These are phyloP conservation scores for Picus viridis DNA, from an alignment of 2,797 vertebrate species.

Conservation along the genomic window DNA sequence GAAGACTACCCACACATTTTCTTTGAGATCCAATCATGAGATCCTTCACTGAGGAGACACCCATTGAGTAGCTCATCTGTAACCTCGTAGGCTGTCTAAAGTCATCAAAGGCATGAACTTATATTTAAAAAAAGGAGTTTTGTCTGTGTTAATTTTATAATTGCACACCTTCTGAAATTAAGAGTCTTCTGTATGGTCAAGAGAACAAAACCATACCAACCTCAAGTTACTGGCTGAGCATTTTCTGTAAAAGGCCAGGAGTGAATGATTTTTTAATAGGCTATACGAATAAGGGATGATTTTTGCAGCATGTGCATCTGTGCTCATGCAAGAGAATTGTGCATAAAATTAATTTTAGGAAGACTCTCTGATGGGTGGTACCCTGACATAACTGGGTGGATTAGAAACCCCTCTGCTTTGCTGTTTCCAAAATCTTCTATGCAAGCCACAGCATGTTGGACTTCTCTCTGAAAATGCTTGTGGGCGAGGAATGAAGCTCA, in stretches of 20 bases:
- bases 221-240: background rate
- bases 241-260: background rate
- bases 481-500: background rate
- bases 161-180: background rate
- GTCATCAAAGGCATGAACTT: background rate
- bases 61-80: background rate
- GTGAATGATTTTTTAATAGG: background rate
- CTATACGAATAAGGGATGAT: background rate
- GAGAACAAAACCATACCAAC: background rate
- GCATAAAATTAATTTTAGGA: background rate
- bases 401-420: background rate
- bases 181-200: background rate
- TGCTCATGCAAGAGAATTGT: background rate
- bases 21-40: conserved; percentile 50
- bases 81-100: conserved; percentile 12
- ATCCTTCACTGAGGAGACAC: conserved; percentile 15
- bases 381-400: background rate
- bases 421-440: background rate
- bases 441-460: background rate
- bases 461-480: background rate
- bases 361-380: background rate
- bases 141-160: background rate
- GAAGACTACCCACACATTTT: conserved; percentile 45
- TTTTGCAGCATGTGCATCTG: background rate
- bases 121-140: background rate